phyloP scores from a whole-genome alignment of 2,113 vertebrate species.

The Syngnathoides biaculeatus region DNA sequence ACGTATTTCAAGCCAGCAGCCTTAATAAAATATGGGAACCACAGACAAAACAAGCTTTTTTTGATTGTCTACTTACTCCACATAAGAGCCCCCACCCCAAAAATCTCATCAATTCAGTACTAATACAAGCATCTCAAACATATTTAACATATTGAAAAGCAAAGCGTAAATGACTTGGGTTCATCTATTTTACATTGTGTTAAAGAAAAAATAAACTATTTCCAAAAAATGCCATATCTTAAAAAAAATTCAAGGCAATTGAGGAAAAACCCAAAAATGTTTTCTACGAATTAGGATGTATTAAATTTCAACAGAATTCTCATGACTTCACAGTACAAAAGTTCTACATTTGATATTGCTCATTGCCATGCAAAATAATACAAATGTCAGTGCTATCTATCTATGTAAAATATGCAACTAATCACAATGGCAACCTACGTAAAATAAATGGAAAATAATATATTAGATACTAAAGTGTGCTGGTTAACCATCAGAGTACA shows the following conservation, averaged over 20 bases:
- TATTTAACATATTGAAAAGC: too few relatives aligned
- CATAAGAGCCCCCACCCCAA: too few relatives aligned
- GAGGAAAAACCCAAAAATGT: neutral
- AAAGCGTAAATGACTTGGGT: too few relatives aligned
- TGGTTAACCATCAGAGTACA: conserved; percentile 10
- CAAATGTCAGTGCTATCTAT: neutral
- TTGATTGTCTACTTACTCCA: neutral
- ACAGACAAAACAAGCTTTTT: neutral
- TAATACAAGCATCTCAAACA: too few relatives aligned
- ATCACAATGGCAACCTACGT: conserved; percentile 9
- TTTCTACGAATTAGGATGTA: neutral
- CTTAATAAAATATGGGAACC: neutral
- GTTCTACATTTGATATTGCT: conserved; percentile 5
- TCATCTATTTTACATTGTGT: too few relatives aligned
- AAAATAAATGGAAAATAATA: conserved; percentile 9
- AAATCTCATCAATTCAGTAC: too few relatives aligned
- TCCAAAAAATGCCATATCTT: neutral
- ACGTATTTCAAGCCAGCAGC: neutral
- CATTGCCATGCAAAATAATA: conserved; percentile 14
- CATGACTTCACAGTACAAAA: conserved; percentile 13
- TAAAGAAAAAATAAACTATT: neutral
- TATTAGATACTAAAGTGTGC: conserved; percentile 14
- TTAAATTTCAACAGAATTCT: neutral
- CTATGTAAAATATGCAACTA: conserved; percentile 3
- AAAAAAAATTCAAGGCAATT: too few relatives aligned